Evolutionary conservation across 2,888 invertebrate species (phyloP).

Genomic region (Athalia rosae): DNA sequence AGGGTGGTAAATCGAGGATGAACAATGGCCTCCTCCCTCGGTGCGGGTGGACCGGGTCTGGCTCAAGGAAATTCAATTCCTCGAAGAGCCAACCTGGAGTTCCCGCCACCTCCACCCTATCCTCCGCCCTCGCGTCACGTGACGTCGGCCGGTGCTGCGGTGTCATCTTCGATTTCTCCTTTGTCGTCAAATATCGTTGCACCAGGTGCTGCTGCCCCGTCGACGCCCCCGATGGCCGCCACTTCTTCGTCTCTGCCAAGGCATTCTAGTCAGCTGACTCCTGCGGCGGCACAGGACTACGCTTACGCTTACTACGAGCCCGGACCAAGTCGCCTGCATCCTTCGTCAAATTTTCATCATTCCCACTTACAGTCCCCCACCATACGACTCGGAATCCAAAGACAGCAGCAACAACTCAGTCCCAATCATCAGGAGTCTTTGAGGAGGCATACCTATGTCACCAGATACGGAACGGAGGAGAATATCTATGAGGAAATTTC

Average conservation of each 20-base stretch:
- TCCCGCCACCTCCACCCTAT: slow-evolving; percentile 85
- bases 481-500: slow-evolving; percentile 89
- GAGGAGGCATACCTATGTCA: slow-evolving; percentile 83
- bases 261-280: slow-evolving; percentile 57
- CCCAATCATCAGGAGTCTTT: slow-evolving; percentile 56
- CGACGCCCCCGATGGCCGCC: slow-evolving; percentile 53
- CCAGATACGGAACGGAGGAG: slow-evolving; percentile 89
- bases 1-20: slow-evolving; percentile 51
- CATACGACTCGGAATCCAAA: too few relatives aligned
- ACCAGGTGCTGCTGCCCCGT: slow-evolving; percentile 50
- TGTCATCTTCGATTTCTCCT: slow-evolving; percentile 25
- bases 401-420: background rate
- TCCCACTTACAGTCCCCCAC: slow-evolving; percentile 67
- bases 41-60: slow-evolving; percentile 62
- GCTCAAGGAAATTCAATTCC: slow-evolving; percentile 59
- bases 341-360: slow-evolving; percentile 75
- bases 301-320: slow-evolving; percentile 90
- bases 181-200: slow-evolving; percentile 65
- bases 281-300: slow-evolving; percentile 77
- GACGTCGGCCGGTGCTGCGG: slow-evolving; percentile 49
- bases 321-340: slow-evolving; percentile 78
- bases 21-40: slow-evolving; percentile 64
- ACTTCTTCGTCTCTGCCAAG: slow-evolving; percentile 46
- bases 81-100: slow-evolving; percentile 77
- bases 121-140: slow-evolving; percentile 76